Evolutionary conservation across 35 echinoderm and acorn worm genomes (phyloP).

Genomic region (Diadema setosum): DNA sequence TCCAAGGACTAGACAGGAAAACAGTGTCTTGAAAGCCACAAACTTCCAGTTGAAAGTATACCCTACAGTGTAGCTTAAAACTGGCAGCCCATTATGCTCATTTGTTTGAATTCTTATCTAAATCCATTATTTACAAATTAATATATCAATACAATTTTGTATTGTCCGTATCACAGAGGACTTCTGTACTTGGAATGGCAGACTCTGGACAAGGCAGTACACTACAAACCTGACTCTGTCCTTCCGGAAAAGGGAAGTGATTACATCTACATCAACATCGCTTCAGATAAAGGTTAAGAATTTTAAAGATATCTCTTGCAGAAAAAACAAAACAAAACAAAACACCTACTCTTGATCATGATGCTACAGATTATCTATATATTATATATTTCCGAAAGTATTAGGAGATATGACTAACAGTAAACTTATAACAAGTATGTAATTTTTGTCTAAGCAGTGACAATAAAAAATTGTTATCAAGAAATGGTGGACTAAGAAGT

Average conservation of each 20-base stretch:
- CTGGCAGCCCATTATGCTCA: not conserved
- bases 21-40: not conserved
- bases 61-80: not conserved
- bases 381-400: too few species aligned
- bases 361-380: too few species aligned
- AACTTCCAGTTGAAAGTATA: not conserved
- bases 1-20: not conserved
- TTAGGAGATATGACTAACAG: too few species aligned
- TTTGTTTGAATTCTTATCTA: not conserved
- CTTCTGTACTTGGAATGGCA: slow-evolving; percentile 47
- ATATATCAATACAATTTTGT: not conserved
- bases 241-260: not conserved
- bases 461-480: too few species aligned
- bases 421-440: too few species aligned
- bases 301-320: too few species aligned
- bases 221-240: slow-evolving; percentile 34
- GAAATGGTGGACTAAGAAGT: too few species aligned
- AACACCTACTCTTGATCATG: too few species aligned
- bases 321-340: too few species aligned
- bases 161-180: not conserved
- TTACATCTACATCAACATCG: slow-evolving; percentile 49
- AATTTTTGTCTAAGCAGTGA: too few species aligned
- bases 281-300: slow-evolving; percentile 7
- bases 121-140: not conserved
- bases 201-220: slow-evolving; percentile 14